These are phyloP conservation scores for Myiozetetes cayanensis DNA, from an alignment of 2,113 vertebrate genomes.

Conservation along the genomic window DNA sequence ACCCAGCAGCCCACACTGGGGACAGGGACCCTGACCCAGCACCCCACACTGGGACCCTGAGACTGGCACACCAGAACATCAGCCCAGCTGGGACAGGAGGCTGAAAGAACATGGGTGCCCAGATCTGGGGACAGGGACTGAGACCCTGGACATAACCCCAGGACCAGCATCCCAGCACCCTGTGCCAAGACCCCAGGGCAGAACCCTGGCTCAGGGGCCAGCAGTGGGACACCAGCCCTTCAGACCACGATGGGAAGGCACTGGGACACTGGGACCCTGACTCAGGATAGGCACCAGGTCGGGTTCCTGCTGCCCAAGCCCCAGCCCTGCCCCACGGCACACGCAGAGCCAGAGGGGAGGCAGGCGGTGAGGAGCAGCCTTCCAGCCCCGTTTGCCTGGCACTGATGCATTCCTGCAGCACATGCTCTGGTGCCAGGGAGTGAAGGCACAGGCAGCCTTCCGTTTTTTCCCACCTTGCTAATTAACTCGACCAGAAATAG, in stretches of 20 bases:
- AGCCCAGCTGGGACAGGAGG: background rate
- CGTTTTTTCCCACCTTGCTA: background rate
- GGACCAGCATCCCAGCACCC: background rate
- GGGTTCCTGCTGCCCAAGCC: background rate
- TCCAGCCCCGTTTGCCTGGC: background rate
- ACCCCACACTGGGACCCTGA: background rate
- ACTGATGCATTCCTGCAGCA: background rate
- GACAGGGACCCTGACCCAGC: background rate
- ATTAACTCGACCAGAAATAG: conserved; percentile 24
- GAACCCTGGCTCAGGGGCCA: background rate
- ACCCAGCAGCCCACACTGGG: background rate
- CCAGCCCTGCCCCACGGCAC: rapidly evolving
- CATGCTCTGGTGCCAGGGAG: background rate
- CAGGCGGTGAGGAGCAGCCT: background rate
- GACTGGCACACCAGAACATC: background rate
- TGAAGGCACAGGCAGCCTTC: background rate
- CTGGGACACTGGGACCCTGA: background rate
- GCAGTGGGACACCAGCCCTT: background rate
- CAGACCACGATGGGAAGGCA: background rate
- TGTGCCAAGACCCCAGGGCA: rapidly evolving
- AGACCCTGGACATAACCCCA: background rate
- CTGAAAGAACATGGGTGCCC: rapidly evolving
- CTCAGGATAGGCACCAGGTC: background rate
- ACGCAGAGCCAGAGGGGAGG: background rate
- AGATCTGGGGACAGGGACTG: background rate